phyloP scores from a whole-genome alignment of 2,797 vertebrate species.

The Parotocinclus haroldoi region DNA sequence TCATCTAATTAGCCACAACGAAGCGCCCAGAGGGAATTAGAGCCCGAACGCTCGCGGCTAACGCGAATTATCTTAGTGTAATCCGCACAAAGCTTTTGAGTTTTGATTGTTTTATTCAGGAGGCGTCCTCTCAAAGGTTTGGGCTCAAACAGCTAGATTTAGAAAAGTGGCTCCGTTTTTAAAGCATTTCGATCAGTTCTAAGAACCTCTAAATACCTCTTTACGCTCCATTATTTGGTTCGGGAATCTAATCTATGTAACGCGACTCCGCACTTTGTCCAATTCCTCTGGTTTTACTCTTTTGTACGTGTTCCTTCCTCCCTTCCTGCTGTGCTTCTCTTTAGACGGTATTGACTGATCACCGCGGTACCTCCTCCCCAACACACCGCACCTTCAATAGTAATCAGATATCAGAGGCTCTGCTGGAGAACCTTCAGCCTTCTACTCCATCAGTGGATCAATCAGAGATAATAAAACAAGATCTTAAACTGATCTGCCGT shows the following conservation, averaged over 20 bases:
- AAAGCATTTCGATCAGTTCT: no score
- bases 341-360: conserved; percentile 10
- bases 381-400: conserved; percentile 34
- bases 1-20: conserved; percentile 62
- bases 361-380: conserved; percentile 25
- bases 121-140: no score
- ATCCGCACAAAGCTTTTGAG: no score
- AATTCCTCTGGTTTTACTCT: conserved; percentile 9
- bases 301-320: background rate
- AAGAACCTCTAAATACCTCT: no score
- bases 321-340: background rate
- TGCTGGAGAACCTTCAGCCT: conserved; percentile 20
- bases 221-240: background rate
- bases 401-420: conserved; percentile 27
- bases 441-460: conserved; percentile 16
- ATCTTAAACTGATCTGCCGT: conserved; percentile 1
- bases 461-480: conserved; percentile 8
- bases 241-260: background rate
- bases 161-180: no score
- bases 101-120: no score
- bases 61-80: no score
- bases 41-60: conserved; percentile 26
- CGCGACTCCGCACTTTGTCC: background rate
- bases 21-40: conserved; percentile 59
- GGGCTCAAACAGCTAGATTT: no score